Evolutionary conservation across 2,888 invertebrate genomes (phyloP), one percentile per base, ranked within the genome.

Genomic region (Mimas tiliae): DNA sequence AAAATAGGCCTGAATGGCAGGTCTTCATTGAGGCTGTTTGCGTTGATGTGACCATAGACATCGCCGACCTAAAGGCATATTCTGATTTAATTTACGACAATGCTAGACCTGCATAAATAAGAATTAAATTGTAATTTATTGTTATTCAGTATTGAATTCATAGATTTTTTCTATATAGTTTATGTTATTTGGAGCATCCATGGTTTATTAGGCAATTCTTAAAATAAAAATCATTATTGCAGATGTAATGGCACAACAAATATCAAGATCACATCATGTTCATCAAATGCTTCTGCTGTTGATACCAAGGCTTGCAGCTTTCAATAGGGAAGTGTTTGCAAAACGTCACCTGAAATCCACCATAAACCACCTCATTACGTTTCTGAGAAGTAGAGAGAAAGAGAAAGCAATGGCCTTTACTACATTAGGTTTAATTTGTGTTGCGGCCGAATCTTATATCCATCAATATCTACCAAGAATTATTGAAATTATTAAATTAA

Each of bases 261-360:
- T 95, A 73, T 96, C 96, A 0, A 95, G 96, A 72, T 97, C 96
- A 67, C 91, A 95, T 0, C 96, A 96, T 90, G 97, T 99, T 21
- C 99, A 99, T 78, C 97, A 98, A 83, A 96, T 97, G 50, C 90
- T 99, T 9, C 94, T 99, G 68, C 95, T 96, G 65, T 95, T 99
- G 68, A 94, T 99, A 73, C 99, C 99, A 0, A 94, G 99, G 69
- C 90, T 99, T 50, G 98, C 98, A 8, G 98, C 99, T n/a, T 98
- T 99, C 78, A 96, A 98, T 83, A 96, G 95, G 66, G 95, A 96
- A 63, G 95, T 95, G 62, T 99, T 98, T 87, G 95, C 96, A 0
- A 94, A 95, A 67, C 95, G 95, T 73, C 96, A 98, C 86, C 89
- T 98, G 0, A 95, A 95, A 63, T 95, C 95, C 0, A 96, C 98